These are phyloP conservation scores for Fopius arisanus DNA, from an alignment of 1,140 invertebrate genomes.

Conservation along the genomic window DNA sequence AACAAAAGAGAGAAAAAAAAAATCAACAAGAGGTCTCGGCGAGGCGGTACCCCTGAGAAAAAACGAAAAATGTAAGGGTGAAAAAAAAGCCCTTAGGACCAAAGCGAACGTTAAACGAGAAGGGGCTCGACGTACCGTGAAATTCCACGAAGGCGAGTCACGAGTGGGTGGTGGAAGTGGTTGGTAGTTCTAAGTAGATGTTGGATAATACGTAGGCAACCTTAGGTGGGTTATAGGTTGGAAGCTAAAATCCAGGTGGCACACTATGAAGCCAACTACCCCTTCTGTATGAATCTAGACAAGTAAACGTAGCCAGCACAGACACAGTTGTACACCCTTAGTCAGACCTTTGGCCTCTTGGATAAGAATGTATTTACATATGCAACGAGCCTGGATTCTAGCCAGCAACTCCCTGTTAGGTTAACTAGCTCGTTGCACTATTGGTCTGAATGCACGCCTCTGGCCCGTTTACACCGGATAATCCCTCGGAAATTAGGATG, in stretches of 20 bases:
- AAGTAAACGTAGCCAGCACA: not conserved
- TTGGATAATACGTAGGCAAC: slow-evolving; percentile 9
- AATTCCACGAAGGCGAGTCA: slow-evolving; percentile 40
- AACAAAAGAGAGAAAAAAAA: not conserved
- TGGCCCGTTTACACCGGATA: slow-evolving; percentile 34
- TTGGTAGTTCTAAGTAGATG: slow-evolving; percentile 20
- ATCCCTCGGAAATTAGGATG: slow-evolving; percentile 52
- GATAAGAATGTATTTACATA: slow-evolving; percentile 51
- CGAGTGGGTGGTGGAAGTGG: not conserved
- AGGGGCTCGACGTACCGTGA: slow-evolving; percentile 50
- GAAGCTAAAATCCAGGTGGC: not conserved
- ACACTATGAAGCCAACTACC: not conserved
- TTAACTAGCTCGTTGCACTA: slow-evolving; percentile 49
- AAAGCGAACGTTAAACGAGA: slow-evolving; percentile 39
- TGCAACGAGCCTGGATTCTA: slow-evolving; percentile 46
- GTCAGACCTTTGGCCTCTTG: slow-evolving; percentile 18
- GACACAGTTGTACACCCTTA: not conserved
- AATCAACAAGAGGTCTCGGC: not conserved
- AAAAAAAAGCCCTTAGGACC: slow-evolving; percentile 14
- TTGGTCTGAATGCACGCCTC: not conserved
- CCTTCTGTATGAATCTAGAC: not conserved
- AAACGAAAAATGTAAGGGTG: not conserved
- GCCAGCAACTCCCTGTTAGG: slow-evolving; percentile 50
- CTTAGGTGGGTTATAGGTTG: not conserved
- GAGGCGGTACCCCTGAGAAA: not conserved